Conservation (phyloP, 1,140 invertebrate genomes). For the Polypedilum pembai region DNA sequence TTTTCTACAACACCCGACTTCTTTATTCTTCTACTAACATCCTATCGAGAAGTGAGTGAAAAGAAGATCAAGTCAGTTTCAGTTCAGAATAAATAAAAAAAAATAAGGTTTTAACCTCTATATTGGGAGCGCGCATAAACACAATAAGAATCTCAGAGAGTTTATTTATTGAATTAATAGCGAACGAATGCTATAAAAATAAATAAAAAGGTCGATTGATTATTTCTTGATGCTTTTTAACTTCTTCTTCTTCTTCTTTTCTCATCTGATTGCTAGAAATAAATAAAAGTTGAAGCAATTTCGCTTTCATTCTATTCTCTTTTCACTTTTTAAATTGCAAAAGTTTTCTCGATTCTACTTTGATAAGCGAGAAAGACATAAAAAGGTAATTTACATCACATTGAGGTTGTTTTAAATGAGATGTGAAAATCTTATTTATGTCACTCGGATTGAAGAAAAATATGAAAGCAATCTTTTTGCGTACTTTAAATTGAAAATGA, state of each 20-base stretch:
- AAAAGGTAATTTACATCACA: conserved; percentile 16
- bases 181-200: conserved; percentile 23
- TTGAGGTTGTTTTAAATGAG: conserved; percentile 11
- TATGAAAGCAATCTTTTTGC: no score
- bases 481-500: no score
- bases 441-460: no score
- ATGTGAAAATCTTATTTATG: not conserved
- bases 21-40: not conserved
- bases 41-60: not conserved
- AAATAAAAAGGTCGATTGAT: conserved; percentile 28
- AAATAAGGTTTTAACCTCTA: conserved; percentile 12
- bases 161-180: conserved; percentile 28
- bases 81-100: conserved; percentile 14
- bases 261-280: not conserved
- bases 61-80: conserved; percentile 11
- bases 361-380: not conserved
- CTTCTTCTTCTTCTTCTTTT: not conserved
- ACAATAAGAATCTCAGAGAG: not conserved
- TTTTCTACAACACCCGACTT: not conserved
- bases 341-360: not conserved
- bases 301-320: not conserved
- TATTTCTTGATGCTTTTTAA: conserved; percentile 21
- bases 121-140: not conserved
- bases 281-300: conserved; percentile 15
- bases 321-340: conserved; percentile 7